Evolutionary conservation across 2,797 vertebrate species (phyloP).

Genomic region (Leptodactylus fallax): DNA sequence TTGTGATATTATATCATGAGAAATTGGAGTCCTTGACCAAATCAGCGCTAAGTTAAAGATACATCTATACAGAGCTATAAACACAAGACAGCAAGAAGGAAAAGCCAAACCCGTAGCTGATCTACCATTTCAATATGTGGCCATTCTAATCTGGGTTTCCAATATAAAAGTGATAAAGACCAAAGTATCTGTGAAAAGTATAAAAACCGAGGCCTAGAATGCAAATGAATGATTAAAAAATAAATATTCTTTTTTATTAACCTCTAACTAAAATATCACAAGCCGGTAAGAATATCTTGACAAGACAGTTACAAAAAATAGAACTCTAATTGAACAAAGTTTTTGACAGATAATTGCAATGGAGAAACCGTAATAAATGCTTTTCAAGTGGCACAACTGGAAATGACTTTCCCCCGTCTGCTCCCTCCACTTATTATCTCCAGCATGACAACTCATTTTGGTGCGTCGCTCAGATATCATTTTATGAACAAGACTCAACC

Average conservation of each 20-base stretch:
- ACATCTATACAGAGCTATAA: too few relatives aligned
- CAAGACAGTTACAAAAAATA: slow-evolving; percentile 65
- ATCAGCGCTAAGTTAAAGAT: too few relatives aligned
- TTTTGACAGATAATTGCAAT: slow-evolving; percentile 76
- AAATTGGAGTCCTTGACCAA: too few relatives aligned
- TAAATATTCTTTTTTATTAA: slow-evolving; percentile 69
- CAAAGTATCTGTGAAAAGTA: not conserved
- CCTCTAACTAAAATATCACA: slow-evolving; percentile 67
- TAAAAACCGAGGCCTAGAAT: not conserved
- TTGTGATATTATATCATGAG: too few relatives aligned
- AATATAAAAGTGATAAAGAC: not conserved
- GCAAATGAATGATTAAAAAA: slow-evolving; percentile 64
- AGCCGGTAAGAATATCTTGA: slow-evolving; percentile 69
- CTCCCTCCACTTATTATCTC: slow-evolving; percentile 63
- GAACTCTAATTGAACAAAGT: slow-evolving; percentile 75
- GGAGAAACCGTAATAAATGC: slow-evolving; percentile 71
- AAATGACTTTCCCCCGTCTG: slow-evolving; percentile 72
- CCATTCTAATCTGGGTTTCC: not conserved
- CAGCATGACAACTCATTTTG: slow-evolving; percentile 59
- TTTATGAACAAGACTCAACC: slow-evolving; percentile 41
- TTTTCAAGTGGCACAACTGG: slow-evolving; percentile 70
- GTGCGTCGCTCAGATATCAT: slow-evolving; percentile 50
- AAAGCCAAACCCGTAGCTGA: not conserved
- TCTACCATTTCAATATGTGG: too few relatives aligned
- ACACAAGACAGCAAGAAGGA: not conserved